Conservation (phyloP, 2,113 vertebrate species). For the Nannospalax galili region DNA sequence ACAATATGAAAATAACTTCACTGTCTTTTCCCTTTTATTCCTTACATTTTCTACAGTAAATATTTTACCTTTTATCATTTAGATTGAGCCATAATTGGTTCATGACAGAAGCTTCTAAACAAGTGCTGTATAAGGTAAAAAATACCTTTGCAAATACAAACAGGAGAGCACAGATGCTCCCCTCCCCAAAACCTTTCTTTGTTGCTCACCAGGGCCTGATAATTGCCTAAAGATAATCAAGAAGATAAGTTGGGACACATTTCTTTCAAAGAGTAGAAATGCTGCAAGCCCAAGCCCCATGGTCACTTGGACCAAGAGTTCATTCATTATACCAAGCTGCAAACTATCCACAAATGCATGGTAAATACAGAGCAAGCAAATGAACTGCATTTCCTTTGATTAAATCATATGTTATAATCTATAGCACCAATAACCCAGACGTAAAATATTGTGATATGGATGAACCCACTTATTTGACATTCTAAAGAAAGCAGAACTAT, state of each 20-base stretch:
- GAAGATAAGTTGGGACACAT: not conserved
- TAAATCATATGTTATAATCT: not conserved
- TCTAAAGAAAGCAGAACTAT: slow-evolving; percentile 19
- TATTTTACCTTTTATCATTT: not conserved
- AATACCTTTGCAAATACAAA: not conserved
- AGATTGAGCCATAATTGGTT: not conserved
- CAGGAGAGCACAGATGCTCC: not conserved
- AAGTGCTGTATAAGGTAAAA: not conserved
- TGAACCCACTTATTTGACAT: not conserved
- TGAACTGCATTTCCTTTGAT: not conserved
- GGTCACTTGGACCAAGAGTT: not conserved
- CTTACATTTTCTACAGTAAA: not conserved
- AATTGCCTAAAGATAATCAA: not conserved
- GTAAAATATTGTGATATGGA: not conserved
- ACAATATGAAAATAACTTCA: not conserved
- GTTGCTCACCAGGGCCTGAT: not conserved
- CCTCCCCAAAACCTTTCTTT: not conserved
- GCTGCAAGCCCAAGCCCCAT: not conserved
- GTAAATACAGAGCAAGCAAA: not conserved
- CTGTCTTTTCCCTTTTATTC: slow-evolving; percentile 34
- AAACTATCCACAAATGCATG: not conserved
- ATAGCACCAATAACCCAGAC: not conserved
- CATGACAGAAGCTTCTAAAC: not conserved
- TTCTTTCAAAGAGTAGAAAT: slow-evolving; percentile 48
- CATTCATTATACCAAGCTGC: not conserved